phyloP scores from a whole-genome alignment of 2,797 vertebrate genomes.

The Notoglanidium macrostoma region DNA sequence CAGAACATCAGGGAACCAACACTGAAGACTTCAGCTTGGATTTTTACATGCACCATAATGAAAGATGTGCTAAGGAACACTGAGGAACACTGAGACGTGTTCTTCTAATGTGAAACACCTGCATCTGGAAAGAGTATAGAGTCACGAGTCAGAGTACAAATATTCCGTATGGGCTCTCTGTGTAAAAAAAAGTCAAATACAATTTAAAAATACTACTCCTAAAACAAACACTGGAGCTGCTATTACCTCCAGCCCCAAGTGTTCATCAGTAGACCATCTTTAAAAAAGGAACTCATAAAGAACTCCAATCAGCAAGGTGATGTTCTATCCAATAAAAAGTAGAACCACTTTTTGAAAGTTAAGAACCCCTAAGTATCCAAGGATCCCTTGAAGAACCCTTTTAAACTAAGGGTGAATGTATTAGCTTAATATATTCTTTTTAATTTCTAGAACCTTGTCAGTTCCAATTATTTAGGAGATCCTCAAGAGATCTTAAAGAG shows the following conservation, averaged over 20 bases:
- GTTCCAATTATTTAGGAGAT: neutral
- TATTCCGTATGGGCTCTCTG: neutral
- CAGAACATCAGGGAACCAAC: neutral
- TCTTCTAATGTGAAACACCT: conserved; percentile 8
- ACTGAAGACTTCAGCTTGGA: neutral
- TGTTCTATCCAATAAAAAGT: neutral
- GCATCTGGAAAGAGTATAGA: neutral
- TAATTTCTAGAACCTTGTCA: neutral
- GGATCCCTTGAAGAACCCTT: neutral
- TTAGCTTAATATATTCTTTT: neutral
- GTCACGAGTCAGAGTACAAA: neutral
- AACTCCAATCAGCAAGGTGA: neutral
- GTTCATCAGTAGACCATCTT: neutral
- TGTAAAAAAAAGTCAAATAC: neutral
- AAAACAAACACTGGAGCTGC: neutral
- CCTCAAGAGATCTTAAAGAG: neutral
- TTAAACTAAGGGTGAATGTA: neutral
- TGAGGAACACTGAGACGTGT: neutral
- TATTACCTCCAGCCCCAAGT: neutral
- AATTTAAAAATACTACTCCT: neutral
- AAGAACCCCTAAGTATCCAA: neutral
- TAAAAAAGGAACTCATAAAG: neutral
- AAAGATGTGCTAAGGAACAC: neutral
- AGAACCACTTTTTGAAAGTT: neutral
- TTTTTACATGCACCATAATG: neutral